phyloP scores from a whole-genome alignment of 2,888 invertebrate species.

The Caenorhabditis doughertyi region DNA sequence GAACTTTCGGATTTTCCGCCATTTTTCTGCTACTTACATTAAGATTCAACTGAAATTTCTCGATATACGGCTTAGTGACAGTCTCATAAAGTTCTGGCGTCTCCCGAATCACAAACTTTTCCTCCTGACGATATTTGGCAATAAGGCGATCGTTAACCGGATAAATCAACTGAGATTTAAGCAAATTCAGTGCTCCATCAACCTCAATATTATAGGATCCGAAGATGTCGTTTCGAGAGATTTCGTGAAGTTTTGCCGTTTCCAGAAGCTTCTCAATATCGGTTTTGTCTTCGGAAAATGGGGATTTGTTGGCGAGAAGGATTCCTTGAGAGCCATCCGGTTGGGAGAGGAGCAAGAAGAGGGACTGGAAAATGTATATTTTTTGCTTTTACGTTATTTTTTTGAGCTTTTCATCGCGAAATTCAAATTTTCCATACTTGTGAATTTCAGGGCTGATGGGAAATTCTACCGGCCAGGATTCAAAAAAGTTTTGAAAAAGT shows the following conservation, averaged over 20 bases:
- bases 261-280: constrained; percentile 45
- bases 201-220: constrained; percentile 73
- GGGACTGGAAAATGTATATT: constrained; percentile 68
- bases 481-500: too few relatives aligned
- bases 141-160: constrained; percentile 96
- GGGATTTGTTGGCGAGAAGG: constrained; percentile 76
- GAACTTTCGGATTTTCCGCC: too few relatives aligned
- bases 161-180: constrained; percentile 93
- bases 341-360: constrained; percentile 75
- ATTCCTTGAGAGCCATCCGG: constrained; percentile 75
- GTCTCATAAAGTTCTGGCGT: constrained; percentile 90
- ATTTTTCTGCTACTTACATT: constrained; percentile 69
- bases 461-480: too few relatives aligned
- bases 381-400: too few relatives aligned
- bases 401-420: too few relatives aligned
- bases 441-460: too few relatives aligned
- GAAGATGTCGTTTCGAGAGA: constrained; percentile 79
- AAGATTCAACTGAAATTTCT: constrained; percentile 84
- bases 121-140: constrained; percentile 90
- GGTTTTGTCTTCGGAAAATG: constrained; percentile 75
- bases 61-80: constrained; percentile 89
- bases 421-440: too few relatives aligned
- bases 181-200: constrained; percentile 82
- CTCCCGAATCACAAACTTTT: constrained; percentile 89
- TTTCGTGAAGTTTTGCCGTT: constrained; percentile 65